These are phyloP conservation scores for Eudemis profundana DNA, from an alignment of 2,888 invertebrate genomes.

Conservation along the genomic window DNA sequence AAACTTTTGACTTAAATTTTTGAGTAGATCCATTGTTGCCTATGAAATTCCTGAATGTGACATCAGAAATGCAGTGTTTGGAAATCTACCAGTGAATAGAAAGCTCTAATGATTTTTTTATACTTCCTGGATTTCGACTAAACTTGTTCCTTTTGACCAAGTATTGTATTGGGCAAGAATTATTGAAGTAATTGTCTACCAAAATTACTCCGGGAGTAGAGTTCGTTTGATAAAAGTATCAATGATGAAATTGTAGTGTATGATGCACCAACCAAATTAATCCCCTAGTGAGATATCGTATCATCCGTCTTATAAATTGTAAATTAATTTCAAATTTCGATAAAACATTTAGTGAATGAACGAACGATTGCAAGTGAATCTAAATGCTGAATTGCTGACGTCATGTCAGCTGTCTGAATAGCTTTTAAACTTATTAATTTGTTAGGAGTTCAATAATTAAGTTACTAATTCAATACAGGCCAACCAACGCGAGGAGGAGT, in stretches of 20 bases:
- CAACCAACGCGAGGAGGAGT: constrained; percentile 99
- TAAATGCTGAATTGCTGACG: too few relatives aligned
- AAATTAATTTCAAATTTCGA: constrained; percentile 3
- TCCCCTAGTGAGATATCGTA: constrained; percentile 31
- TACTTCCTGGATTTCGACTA: too few relatives aligned
- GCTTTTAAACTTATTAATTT: background rate
- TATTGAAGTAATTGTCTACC: background rate
- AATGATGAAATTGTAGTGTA: constrained; percentile 46
- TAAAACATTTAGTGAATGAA: constrained; percentile 48
- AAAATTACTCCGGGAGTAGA: background rate
- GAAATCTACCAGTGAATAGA: constrained; percentile 5
- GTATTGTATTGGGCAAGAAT: background rate
- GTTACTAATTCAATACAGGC: constrained; percentile 88
- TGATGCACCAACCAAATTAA: constrained; percentile 77
- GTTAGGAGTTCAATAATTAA: constrained; percentile 55
- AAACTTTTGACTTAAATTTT: too few relatives aligned
- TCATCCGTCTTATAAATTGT: constrained; percentile 10
- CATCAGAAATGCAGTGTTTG: background rate
- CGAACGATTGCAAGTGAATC: constrained; percentile 46
- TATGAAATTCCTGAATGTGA: background rate
- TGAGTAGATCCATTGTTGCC: background rate
- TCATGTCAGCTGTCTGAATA: background rate
- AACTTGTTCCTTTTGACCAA: background rate
- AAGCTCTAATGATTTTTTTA: background rate
- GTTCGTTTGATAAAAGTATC: background rate